Evolutionary conservation across 1,140 invertebrate genomes (phyloP), one percentile per base, ranked within the genome.

Genomic region (Gryllus bimaculatus): DNA sequence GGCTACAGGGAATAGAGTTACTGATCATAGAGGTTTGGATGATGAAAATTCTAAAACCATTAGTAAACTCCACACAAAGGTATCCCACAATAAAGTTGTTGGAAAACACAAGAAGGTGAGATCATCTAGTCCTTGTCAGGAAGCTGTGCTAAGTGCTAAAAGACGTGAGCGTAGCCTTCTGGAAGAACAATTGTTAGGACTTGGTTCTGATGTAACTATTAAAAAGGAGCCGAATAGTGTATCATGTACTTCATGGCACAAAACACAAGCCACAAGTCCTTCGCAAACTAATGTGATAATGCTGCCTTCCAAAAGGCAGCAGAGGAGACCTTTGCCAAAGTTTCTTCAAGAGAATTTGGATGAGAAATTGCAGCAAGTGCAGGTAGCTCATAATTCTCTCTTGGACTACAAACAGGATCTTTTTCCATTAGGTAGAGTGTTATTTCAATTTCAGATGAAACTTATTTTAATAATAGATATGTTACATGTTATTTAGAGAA

Each of bases 51-150:
- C 87, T n/a, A 84, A 87, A 79, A 88, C 87, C 21, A 86, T 88
- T 85, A 88, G 87, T 81, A 85, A 85, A 80, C 82, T 88, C 74
- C 86, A 88, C 82, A 87, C 86, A 47, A 87, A 88, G 82, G 88
- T 88, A 81, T 87, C 87, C 79, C 85, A 87, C 76, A 88, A 87
- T 81, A 87, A 86, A 84, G 85, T 88, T 66, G 86, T 87, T 77
- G 87, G 86, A 79, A 88, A 88, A 81, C 81, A 86, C 66, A 85
- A 85, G 81, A 84, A 84, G 83, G 85, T 79, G n/a, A 79, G 54
- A 8, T 47, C 66, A 21, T 81, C 66, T 48, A 76, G 81, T 79
- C n/a, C 78, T 79, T 74, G 80, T 83, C 21, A 81, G 75, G 73
- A 74, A 20, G 79, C 39, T 78, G 81, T 73, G 82, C 82, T 80